Evolutionary conservation across 2,797 vertebrate species (phyloP).

Genomic region (Gallinago solitaria): DNA sequence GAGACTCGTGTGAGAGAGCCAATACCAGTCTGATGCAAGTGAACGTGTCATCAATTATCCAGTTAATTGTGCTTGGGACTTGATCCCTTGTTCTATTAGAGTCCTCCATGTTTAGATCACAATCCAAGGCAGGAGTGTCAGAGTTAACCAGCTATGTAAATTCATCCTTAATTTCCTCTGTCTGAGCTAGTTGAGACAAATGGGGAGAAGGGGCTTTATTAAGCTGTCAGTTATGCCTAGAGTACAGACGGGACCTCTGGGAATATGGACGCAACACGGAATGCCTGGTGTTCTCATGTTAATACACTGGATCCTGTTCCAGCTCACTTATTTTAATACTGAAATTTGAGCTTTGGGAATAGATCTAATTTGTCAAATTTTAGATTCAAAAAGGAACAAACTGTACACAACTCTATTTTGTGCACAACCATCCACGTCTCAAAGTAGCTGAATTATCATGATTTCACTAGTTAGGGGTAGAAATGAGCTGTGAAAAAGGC

Average conservation of each 20-base stretch:
- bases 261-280: not conserved
- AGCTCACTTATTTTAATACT: slow-evolving; percentile 38
- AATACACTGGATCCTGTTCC: slow-evolving; percentile 5
- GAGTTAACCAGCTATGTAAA: not conserved
- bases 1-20: not conserved
- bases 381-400: not conserved
- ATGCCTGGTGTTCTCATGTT: slow-evolving; percentile 36
- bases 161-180: not conserved
- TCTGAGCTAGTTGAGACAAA: not conserved
- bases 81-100: not conserved
- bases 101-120: not conserved
- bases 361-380: not conserved
- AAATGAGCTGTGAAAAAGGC: not conserved
- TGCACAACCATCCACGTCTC: not conserved
- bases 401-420: not conserved
- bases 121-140: not conserved
- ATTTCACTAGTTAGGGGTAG: not conserved
- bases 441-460: not conserved
- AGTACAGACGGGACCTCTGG: not conserved
- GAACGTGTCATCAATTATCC: not conserved
- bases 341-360: slow-evolving; percentile 47
- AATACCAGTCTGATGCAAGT: not conserved
- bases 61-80: not conserved
- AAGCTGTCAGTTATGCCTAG: not conserved
- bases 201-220: not conserved